A percentile compares a stretch with the other conserved stretches of the same genome.
Conservation (phyloP, 2,888 invertebrate genomes). For the Chydorus sphaericus region DNA sequence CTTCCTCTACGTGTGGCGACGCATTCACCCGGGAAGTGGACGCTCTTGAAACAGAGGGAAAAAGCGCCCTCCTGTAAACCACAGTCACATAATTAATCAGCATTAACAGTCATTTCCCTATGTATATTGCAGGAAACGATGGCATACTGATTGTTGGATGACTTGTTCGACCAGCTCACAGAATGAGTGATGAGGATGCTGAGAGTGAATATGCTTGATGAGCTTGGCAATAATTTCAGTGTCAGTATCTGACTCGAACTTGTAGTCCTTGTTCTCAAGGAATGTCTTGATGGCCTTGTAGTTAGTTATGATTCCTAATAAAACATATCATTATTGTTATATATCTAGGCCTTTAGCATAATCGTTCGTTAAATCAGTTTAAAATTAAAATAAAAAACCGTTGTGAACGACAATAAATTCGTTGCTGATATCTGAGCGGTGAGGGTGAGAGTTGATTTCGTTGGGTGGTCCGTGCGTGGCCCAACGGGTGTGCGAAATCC, state of each 20-base stretch:
- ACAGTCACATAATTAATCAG: neutral
- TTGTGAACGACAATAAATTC: conserved; percentile 85
- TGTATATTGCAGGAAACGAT: neutral
- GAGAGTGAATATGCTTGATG: conserved; percentile 77
- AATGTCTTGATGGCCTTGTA: conserved; percentile 94
- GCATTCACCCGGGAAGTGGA: conserved; percentile 89
- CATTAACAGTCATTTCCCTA: no score
- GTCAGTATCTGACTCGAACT: conserved; percentile 96
- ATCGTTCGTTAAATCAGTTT: neutral
- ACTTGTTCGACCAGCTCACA: conserved; percentile 92
- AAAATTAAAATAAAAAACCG: no score
- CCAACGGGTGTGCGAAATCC: conserved; percentile 99
- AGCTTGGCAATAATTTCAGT: conserved; percentile 98
- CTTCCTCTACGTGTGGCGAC: conserved; percentile 92
- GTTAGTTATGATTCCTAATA: conserved; percentile 91
- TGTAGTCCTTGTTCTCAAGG: conserved; percentile 74
- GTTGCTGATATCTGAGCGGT: conserved; percentile 73
- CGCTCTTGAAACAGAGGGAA: conserved; percentile 93
- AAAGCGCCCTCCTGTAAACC: conserved; percentile 84
- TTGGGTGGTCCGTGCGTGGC: conserved; percentile 97
- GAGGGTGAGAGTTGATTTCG: conserved; percentile 89
- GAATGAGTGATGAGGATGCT: conserved; percentile 80
- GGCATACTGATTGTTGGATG: conserved; percentile 78
- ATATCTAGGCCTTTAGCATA: no score
- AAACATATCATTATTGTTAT: no score